Evolutionary conservation across 2,797 vertebrate species (phyloP), one percentile per base, ranked within the genome.

Genomic region (Argentina silus): DNA sequence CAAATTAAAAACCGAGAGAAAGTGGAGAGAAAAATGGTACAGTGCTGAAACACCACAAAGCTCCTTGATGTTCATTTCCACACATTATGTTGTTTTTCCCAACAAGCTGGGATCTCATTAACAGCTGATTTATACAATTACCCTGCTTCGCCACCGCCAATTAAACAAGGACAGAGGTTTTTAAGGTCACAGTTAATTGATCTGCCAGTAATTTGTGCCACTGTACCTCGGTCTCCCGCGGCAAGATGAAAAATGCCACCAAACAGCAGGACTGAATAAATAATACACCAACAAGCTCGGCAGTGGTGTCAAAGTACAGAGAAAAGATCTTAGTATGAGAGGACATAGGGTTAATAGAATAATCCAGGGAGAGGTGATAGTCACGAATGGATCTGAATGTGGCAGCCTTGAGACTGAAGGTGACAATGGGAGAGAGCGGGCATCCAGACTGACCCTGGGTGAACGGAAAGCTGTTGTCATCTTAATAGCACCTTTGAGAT

Each of bases 141-240:
- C 87, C 90, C 86, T 83, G 89, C 90, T 93, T 93, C 90, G 84
- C 88, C 92, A 89, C 88, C 91, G 94, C 93, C 93, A 95, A 96
- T 95, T 95, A 96, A 95, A 95, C 91, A 94, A 94, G 91, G 92
- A 93, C 93, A 95, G 91, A 92, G 92, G 90, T 95, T 94, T 89
- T 91, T 95, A 93, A 96, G 93, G 94, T 95, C 93, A 94, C 72
- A 91, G 87, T 93, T 95, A 94, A 95, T 95, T 95, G 94, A 95
- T 94, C 93, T 88, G 88, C 89, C 86, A 88, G 89, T 91, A 95
- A 94, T 93, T 92, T 91, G 90, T 86, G 90, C 79, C 74, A 76
- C 77, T 19, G 85, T 89, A 93, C 87, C 87, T 92, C 85, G 83
- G 84, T 84, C 83, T 83, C 84, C 74, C 50, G 73, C 89, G 73